Base-by-base conservation (phyloP, 2,113 vertebrate species). In the Panthera leo region DNA sequence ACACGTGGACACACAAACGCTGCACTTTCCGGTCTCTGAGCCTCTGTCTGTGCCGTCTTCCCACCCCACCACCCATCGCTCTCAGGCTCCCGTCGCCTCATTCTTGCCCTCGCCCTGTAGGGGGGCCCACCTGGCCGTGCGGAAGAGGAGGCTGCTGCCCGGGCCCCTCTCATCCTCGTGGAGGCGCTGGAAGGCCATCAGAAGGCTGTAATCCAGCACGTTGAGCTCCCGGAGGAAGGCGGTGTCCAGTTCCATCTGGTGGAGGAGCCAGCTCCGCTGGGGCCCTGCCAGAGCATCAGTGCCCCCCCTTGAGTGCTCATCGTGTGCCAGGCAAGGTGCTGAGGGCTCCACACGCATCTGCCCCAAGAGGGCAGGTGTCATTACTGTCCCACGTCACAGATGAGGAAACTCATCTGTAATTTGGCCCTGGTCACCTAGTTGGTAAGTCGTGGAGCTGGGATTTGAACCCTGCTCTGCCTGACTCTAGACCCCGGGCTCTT, bases 171-270 rank as follows among this genome's bases (percentile, higher is more conserved):
- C 99, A 0, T 99, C 99, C 0, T 98, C 93, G 3, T 99, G 99
- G 67, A 99, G 97, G 1, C 95, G 98, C 98, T 99, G 99, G 61
- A 99, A 98, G 65, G 99, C 99, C 93, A 99, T 90, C 65, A 99
- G 99, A 25, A 99, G 98, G 85, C 99, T 99, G 97, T 99, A 99
- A 96, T 99, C 99, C 97, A 99, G 91, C 45, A 99, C 99, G 0
- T 99, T 99, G 63, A 99, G 99, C 21, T 98, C 98, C 95, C 53
- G 97, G 5, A 99, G 98, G 98, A 99, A 99, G 68, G 98, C 45
- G 0, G 99, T 99, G 98, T 99, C 99, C 13, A 99, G 97, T 90
- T 99, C 98, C 95, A 99, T 94, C 98, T 99, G 99, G 13, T 91
- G 98, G 42, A 99, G 63, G 4, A 99, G 95, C 99, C 99, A 99